phyloP scores from a whole-genome alignment of 2,888 invertebrate genomes.

The Dryocosmus kuriphilus region DNA sequence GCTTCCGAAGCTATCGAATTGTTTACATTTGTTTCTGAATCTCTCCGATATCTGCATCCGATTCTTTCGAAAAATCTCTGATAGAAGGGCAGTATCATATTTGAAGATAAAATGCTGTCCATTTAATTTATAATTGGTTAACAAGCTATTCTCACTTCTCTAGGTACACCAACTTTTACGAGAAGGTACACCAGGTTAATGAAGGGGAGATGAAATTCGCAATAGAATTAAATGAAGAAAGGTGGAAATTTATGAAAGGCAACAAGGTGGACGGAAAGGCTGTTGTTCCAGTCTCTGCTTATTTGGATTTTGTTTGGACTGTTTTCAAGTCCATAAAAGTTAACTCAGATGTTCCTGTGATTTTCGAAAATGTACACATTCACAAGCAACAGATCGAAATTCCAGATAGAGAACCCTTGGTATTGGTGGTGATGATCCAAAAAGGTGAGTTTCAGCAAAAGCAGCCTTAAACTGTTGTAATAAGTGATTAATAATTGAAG shows the following conservation, averaged over 20 bases:
- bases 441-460: conserved; percentile 51
- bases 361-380: conserved; percentile 77
- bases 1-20: no score
- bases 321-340: conserved; percentile 78
- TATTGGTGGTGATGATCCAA: conserved; percentile 70
- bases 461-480: no score
- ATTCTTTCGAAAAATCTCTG: no score
- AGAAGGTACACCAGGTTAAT: neutral
- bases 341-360: conserved; percentile 72
- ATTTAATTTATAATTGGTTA: no score
- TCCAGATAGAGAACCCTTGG: conserved; percentile 75
- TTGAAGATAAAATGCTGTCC: no score
- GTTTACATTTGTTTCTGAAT: no score
- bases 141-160: no score
- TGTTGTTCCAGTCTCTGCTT: conserved; percentile 82
- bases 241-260: conserved; percentile 76
- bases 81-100: no score
- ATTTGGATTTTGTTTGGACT: conserved; percentile 78
- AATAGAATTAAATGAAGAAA: conserved; percentile 70
- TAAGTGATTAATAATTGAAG: no score
- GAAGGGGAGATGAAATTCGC: conserved; percentile 64
- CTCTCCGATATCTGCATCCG: no score
- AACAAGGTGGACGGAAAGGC: conserved; percentile 81
- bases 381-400: conserved; percentile 75
- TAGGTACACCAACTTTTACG: conserved; percentile 77